phyloP scores from a whole-genome alignment of 2,797 vertebrate genomes.

The Sebastes taczanowskii region DNA sequence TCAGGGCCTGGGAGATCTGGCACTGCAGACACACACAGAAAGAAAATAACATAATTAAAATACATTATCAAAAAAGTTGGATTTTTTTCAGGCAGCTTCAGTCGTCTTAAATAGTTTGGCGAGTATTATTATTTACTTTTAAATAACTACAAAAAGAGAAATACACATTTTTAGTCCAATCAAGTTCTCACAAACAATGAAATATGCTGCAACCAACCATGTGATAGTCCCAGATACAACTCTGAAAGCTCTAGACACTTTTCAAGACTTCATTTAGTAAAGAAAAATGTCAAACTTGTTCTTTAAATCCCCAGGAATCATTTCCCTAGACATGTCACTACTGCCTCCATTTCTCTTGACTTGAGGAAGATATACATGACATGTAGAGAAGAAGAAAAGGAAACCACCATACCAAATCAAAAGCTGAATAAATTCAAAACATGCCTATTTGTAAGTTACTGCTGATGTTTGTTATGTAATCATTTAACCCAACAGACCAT shows the following conservation, averaged over 20 bases:
- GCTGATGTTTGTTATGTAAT: slow-evolving; percentile 30
- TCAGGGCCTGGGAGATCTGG: slow-evolving; percentile 96
- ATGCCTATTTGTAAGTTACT: no score
- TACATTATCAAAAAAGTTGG: not conserved
- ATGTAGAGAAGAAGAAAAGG: not conserved
- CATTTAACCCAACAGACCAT: not conserved
- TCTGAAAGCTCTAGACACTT: not conserved
- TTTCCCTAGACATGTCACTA: not conserved
- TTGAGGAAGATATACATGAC: not conserved
- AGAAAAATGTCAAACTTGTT: not conserved
- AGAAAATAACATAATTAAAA: not conserved
- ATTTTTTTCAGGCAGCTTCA: not conserved
- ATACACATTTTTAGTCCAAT: not conserved
- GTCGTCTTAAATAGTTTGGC: not conserved
- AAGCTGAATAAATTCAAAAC: not conserved
- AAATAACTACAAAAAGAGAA: not conserved
- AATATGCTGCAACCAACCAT: not conserved
- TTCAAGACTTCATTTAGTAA: not conserved
- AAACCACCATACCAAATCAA: not conserved
- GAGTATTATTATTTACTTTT: not conserved
- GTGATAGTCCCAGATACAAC: not conserved
- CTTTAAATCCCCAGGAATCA: not conserved
- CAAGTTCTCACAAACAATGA: not conserved
- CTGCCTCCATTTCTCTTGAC: not conserved
- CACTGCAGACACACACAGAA: slow-evolving; percentile 80